A percentile compares a stretch with the other conserved stretches of the same genome.
phyloP scores from a whole-genome alignment of 2,797 vertebrate species.

The Gadopsis bispinosus region DNA sequence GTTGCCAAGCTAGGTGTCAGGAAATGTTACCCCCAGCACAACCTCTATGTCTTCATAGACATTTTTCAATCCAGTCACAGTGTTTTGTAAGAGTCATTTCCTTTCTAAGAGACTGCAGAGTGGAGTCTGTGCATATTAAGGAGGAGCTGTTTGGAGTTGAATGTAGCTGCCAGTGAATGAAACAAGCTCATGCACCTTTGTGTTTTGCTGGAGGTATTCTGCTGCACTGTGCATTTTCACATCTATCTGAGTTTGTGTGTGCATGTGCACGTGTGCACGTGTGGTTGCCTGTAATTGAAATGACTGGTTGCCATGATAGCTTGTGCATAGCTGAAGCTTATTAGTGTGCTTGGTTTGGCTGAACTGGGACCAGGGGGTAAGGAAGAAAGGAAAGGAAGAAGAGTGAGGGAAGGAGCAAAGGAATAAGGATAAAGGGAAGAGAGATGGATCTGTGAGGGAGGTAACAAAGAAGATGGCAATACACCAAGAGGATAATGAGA shows the following conservation, averaged over 20 bases:
- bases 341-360: constrained; percentile 69
- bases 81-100: constrained; percentile 63
- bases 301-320: constrained; percentile 70
- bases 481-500: constrained; percentile 34
- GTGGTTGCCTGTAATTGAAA: constrained; percentile 67
- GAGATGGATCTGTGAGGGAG: constrained; percentile 3
- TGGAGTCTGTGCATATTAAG: constrained; percentile 68
- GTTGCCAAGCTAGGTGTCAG: constrained; percentile 72
- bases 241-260: constrained; percentile 22
- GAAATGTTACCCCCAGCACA: constrained; percentile 64
- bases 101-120: constrained; percentile 62
- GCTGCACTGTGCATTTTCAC: constrained; percentile 29
- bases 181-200: constrained; percentile 60
- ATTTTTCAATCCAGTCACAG: constrained; percentile 60
- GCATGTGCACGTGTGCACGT: constrained; percentile 19
- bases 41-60: constrained; percentile 62
- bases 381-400: constrained; percentile 28
- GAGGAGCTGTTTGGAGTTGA: constrained; percentile 72
- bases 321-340: constrained; percentile 65
- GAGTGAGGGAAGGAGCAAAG: neutral
- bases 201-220: constrained; percentile 64
- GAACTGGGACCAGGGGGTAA: constrained; percentile 43
- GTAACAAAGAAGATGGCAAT: constrained; percentile 17
- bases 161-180: constrained; percentile 71
- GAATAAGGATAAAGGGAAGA: neutral